Evolutionary conservation across 2,113 vertebrate species (phyloP).

Genomic region (Phaethon lepturus): DNA sequence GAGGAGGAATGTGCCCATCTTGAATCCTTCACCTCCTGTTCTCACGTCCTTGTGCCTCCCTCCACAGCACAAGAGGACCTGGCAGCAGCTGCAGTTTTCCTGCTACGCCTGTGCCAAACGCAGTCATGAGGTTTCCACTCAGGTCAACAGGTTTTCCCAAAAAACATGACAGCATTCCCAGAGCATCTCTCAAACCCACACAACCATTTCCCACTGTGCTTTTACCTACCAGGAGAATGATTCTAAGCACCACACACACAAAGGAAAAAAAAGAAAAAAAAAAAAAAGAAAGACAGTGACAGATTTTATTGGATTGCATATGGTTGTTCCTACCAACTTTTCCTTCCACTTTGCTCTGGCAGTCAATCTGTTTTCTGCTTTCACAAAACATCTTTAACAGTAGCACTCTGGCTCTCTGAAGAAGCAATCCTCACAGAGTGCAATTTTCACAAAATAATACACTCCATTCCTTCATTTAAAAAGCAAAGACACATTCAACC

Average conservation of each 20-base stretch:
- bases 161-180: neutral
- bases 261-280: fast-evolving
- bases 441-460: neutral
- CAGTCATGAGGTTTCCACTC: neutral
- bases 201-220: neutral
- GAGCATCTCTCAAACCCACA: neutral
- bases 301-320: neutral
- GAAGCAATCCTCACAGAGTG: neutral
- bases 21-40: neutral
- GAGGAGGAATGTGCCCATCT: neutral
- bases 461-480: neutral
- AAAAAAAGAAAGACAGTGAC: neutral
- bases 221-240: neutral
- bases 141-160: neutral
- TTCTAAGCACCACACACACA: neutral
- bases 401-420: neutral
- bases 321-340: neutral
- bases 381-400: neutral
- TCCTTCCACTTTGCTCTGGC: neutral
- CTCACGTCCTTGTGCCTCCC: neutral
- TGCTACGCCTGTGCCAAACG: neutral
- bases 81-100: neutral
- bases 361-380: neutral
- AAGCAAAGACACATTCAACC: neutral
- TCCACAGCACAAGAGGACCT: neutral